These are phyloP conservation scores for Drosophila littoralis DNA, from an alignment of 1,140 invertebrate genomes.

Conservation along the genomic window DNA sequence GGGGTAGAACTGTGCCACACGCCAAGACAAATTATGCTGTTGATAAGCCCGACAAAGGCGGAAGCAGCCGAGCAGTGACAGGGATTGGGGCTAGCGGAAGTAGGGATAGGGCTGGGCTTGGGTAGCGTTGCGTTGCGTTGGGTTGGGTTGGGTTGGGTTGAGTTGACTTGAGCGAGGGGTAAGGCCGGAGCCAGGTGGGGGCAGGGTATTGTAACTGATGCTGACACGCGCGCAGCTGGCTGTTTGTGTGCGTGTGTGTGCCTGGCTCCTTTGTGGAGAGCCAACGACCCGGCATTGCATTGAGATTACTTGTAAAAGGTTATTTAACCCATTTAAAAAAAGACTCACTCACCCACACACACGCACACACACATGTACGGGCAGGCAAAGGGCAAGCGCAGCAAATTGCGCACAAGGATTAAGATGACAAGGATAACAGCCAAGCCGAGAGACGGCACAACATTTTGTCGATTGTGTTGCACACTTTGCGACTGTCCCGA, in stretches of 20 bases:
- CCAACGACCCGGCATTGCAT: constrained; percentile 65
- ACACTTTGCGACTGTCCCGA: constrained; percentile 22
- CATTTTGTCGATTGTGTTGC: constrained; percentile 45
- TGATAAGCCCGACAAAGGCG: constrained; percentile 78
- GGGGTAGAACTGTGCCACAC: constrained; percentile 53
- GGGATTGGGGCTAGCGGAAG: background rate
- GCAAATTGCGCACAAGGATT: constrained; percentile 48
- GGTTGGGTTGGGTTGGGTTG: no score
- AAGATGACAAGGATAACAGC: constrained; percentile 45
- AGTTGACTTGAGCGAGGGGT: no score
- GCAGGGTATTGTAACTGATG: constrained; percentile 56
- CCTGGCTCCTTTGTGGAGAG: constrained; percentile 50
- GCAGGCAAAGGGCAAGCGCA: constrained; percentile 15
- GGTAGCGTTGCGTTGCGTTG: no score
- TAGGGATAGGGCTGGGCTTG: background rate
- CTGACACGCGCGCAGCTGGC: constrained; percentile 63
- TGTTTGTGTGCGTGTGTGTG: constrained; percentile 25
- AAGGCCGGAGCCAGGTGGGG: background rate
- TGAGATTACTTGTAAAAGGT: constrained; percentile 72
- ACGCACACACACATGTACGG: background rate
- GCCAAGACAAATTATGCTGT: constrained; percentile 82
- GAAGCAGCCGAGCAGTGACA: constrained; percentile 36
- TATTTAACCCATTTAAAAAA: constrained; percentile 72
- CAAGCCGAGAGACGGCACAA: constrained; percentile 5
- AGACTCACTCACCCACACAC: background rate